A percentile compares a stretch with the other conserved stretches of the same genome.
Evolutionary conservation across 2,888 invertebrate species (phyloP).

Genomic region (Lordiphosa fenestrarum): DNA sequence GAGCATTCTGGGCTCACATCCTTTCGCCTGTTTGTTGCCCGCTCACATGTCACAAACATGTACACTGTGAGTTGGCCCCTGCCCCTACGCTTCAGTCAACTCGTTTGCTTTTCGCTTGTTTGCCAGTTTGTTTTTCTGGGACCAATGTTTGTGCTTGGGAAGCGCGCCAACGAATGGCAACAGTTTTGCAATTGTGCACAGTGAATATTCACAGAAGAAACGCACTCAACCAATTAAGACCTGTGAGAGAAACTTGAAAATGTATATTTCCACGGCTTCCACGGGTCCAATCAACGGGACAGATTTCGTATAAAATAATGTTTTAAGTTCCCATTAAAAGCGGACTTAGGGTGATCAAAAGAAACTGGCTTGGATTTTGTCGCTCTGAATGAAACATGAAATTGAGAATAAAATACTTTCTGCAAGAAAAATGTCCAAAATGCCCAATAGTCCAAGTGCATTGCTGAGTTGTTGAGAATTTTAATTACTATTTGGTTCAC

Average conservation of each 20-base stretch:
- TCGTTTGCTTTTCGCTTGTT: constrained; percentile 23
- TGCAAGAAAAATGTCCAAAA: too few species aligned
- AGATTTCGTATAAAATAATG: too few species aligned
- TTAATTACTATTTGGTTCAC: constrained; percentile 15
- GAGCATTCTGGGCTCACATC: constrained; percentile 25
- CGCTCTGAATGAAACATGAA: too few species aligned
- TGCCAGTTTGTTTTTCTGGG: constrained; percentile 41
- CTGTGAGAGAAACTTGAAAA: too few species aligned
- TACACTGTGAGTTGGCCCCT: constrained; percentile 32
- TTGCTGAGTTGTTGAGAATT: neutral
- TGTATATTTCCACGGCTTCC: too few species aligned
- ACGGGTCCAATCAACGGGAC: too few species aligned
- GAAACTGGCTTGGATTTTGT: too few species aligned
- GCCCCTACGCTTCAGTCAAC: constrained; percentile 1
- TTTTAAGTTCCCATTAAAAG: too few species aligned
- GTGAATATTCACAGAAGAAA: neutral
- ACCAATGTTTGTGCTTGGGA: constrained; percentile 37
- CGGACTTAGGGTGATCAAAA: too few species aligned
- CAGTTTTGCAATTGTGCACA: constrained; percentile 19
- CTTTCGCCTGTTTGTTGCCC: constrained; percentile 6
- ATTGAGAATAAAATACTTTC: too few species aligned
- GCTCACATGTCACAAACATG: constrained; percentile 52
- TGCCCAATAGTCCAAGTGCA: too few species aligned
- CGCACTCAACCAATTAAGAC: too few species aligned
- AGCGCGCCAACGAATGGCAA: constrained; percentile 25